A percentile compares a stretch with the other conserved stretches of the same genome.
These are phyloP conservation scores for Beris morrisii DNA, from an alignment of 2,888 invertebrate species.

Conservation along the genomic window DNA sequence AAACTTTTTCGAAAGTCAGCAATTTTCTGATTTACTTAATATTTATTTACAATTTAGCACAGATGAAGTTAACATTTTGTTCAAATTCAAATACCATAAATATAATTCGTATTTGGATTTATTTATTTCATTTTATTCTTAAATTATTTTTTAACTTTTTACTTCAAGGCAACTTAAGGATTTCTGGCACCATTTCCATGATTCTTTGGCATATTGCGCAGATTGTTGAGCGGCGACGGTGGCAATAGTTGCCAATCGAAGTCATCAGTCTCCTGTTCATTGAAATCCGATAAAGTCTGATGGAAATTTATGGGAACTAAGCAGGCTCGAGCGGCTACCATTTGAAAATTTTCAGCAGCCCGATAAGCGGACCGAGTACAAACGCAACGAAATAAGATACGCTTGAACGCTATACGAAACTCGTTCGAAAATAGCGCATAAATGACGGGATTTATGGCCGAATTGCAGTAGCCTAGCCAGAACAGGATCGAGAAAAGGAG, in stretches of 20 bases:
- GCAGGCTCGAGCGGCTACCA: constrained; percentile 53
- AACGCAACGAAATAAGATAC: constrained; percentile 84
- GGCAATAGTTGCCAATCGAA: constrained; percentile 54
- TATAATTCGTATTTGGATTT: too few relatives aligned
- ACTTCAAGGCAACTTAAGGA: constrained; percentile 26
- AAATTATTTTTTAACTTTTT: constrained; percentile 6
- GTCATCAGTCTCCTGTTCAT: constrained; percentile 47
- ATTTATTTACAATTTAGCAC: constrained; percentile 6
- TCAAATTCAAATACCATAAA: neutral
- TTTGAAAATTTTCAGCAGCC: constrained; percentile 56
- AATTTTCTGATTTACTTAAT: neutral
- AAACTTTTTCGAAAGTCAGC: too few relatives aligned
- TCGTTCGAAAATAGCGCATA: constrained; percentile 94
- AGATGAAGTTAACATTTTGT: constrained; percentile 24
- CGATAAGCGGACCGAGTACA: constrained; percentile 60
- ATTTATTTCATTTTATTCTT: neutral
- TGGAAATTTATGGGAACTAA: constrained; percentile 56
- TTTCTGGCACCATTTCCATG: constrained; percentile 18
- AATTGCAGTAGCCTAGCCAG: constrained; percentile 98
- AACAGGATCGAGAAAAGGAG: constrained; percentile 88
- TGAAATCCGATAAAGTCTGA: constrained; percentile 55
- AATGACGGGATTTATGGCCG: constrained; percentile 92
- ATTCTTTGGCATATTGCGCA: constrained; percentile 34
- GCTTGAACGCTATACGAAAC: constrained; percentile 92
- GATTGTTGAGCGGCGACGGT: constrained; percentile 34